Evolutionary conservation across 2,113 vertebrate genomes (phyloP).

Genomic region (Oenanthe oenanthe): DNA sequence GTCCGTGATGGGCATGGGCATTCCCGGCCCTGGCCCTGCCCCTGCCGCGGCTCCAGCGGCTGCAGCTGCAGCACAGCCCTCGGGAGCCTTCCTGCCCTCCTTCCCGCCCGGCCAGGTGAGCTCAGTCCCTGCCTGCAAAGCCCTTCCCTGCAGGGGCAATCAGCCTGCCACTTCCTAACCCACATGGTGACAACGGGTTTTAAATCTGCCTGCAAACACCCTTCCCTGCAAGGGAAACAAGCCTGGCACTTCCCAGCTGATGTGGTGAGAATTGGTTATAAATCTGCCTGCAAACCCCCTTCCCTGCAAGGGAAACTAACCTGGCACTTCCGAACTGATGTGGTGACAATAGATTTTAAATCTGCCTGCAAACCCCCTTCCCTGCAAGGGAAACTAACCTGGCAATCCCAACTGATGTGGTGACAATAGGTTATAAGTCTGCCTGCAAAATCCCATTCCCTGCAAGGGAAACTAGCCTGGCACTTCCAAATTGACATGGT

Average conservation of each 20-base stretch:
- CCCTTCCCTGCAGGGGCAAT: not conserved
- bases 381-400: no score
- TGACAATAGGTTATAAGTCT: no score
- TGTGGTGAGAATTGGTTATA: no score
- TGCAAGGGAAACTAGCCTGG: no score
- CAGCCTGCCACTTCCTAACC: not conserved
- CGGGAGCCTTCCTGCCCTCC: slow-evolving; percentile 78
- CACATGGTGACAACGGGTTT: accelerated
- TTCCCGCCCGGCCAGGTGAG: slow-evolving; percentile 76
- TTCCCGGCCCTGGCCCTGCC: slow-evolving; percentile 40
- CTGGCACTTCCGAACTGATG: accelerated
- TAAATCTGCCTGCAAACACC: no score
- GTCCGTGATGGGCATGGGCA: slow-evolving; percentile 80
- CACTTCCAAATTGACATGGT: no score
- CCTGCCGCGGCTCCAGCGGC: slow-evolving; percentile 57
- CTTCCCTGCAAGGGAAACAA: no score
- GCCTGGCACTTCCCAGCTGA: no score
- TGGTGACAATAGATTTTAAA: not conserved
- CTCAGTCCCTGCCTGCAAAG: not conserved
- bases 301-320: not conserved
- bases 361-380: no score
- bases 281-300: not conserved
- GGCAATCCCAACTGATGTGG: no score
- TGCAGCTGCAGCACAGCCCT: slow-evolving; percentile 59
- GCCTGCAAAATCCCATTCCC: no score